These are phyloP conservation scores for Monomorium pharaonis DNA, from an alignment of 1,140 invertebrate genomes.

Conservation along the genomic window DNA sequence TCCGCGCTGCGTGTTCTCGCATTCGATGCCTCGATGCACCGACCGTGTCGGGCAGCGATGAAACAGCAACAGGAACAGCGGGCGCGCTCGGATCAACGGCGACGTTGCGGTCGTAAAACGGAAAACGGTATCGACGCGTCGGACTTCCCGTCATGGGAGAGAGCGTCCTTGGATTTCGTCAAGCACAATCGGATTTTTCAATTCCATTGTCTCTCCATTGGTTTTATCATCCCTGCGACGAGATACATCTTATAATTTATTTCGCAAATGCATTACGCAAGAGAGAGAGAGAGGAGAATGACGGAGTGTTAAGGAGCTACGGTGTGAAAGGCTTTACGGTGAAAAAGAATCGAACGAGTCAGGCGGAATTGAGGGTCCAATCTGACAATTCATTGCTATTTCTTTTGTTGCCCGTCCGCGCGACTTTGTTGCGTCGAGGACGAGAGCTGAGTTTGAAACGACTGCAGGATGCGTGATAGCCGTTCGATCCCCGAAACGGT, in stretches of 20 bases:
- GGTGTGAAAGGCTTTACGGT: background rate
- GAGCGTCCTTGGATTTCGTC: background rate
- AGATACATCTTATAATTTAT: background rate
- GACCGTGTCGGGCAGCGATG: constrained; percentile 35
- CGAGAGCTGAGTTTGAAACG: background rate
- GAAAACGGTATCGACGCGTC: background rate
- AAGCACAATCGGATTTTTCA: background rate
- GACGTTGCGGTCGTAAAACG: constrained; percentile 35
- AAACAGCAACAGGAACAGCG: too few relatives aligned
- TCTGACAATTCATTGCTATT: background rate
- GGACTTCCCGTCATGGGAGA: background rate
- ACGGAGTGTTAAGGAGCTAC: background rate
- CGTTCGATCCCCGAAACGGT: constrained; percentile 32
- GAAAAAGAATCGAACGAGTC: background rate
- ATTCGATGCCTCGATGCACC: constrained; percentile 57
- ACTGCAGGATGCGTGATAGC: background rate
- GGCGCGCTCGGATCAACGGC: constrained; percentile 22
- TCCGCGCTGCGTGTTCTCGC: constrained; percentile 66
- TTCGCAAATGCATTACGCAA: background rate
- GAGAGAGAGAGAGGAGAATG: background rate
- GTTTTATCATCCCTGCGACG: background rate
- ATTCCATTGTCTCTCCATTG: background rate
- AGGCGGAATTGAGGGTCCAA: background rate
- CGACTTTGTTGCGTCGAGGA: background rate
- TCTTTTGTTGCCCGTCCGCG: background rate